These are phyloP conservation scores for Entelurus aequoreus DNA, from an alignment of 2,113 vertebrate species.

Conservation along the genomic window DNA sequence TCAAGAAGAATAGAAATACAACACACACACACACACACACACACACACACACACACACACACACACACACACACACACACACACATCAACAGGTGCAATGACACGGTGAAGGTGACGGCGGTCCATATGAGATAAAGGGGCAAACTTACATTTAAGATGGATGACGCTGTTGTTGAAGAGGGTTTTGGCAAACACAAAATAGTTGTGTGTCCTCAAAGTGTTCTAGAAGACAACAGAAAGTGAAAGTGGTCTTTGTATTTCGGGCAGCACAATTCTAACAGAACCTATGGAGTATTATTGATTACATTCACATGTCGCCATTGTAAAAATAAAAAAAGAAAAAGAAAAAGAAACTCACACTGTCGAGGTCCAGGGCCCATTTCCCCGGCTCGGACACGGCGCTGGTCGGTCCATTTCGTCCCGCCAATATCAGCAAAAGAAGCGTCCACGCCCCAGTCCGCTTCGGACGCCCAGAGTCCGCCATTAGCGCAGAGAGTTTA, in stretches of 20 bases:
- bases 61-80: constrained; percentile 15
- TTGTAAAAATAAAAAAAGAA: not conserved
- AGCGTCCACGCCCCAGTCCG: constrained; percentile 4
- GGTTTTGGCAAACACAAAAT: constrained; percentile 63
- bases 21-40: constrained; percentile 18
- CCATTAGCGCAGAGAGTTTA: constrained; percentile 36
- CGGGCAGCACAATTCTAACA: too few species aligned
- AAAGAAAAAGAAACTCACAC: constrained; percentile 58
- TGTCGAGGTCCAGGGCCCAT: constrained; percentile 53
- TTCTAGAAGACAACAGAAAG: constrained; percentile 40
- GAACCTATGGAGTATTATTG: too few species aligned
- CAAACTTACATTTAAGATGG: constrained; percentile 58
- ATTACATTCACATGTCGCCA: not conserved
- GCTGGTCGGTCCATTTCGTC: not conserved
- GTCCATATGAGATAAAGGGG: not conserved
- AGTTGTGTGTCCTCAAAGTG: not conserved
- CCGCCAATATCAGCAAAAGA: constrained; percentile 32
- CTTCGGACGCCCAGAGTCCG: constrained; percentile 14
- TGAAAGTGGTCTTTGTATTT: not conserved
- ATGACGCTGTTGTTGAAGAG: constrained; percentile 67
- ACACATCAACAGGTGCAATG: not conserved
- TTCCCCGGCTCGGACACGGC: constrained; percentile 65
- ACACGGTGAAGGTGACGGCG: not conserved
- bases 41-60: constrained; percentile 2
- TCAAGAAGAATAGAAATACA: too few species aligned